A percentile compares a stretch with the other conserved stretches of the same genome.
phyloP scores from a whole-genome alignment of 2,113 vertebrate species.

The Octodon degus region DNA sequence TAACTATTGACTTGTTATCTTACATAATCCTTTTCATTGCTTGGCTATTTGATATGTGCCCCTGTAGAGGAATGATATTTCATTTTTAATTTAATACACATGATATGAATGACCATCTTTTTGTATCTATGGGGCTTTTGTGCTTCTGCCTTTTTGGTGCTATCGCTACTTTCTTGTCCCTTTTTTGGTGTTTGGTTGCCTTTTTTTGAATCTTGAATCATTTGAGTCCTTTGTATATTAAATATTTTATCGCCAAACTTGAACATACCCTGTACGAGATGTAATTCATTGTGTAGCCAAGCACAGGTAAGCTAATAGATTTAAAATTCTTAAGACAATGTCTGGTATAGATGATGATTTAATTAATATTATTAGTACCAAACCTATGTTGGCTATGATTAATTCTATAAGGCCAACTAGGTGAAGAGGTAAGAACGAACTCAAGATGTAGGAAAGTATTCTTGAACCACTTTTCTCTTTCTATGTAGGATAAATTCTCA shows the following conservation, averaged over 20 bases:
- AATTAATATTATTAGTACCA: constrained; percentile 11
- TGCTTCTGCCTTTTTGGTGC: not conserved
- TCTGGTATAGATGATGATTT: not conserved
- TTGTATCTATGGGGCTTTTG: not conserved
- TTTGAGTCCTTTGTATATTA: not conserved
- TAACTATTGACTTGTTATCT: not conserved
- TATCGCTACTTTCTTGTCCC: not conserved
- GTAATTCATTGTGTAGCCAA: not conserved
- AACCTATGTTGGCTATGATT: constrained; percentile 7
- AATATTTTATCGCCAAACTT: not conserved
- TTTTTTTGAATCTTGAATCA: constrained; percentile 17
- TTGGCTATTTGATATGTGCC: not conserved
- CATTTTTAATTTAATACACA: not conserved
- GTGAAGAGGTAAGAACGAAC: not conserved
- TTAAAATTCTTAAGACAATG: not conserved
- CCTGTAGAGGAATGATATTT: not conserved
- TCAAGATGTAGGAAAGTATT: not conserved
- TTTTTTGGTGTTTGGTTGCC: not conserved
- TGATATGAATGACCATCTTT: not conserved
- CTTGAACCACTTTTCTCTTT: not conserved
- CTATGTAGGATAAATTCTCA: not conserved
- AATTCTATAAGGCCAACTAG: constrained; percentile 8
- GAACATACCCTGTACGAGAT: constrained; percentile 4
- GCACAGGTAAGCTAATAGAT: not conserved
- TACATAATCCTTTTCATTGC: not conserved